Evolutionary conservation across 1,140 invertebrate genomes (phyloP).

Genomic region (Carcinoscorpius rotundicauda): DNA sequence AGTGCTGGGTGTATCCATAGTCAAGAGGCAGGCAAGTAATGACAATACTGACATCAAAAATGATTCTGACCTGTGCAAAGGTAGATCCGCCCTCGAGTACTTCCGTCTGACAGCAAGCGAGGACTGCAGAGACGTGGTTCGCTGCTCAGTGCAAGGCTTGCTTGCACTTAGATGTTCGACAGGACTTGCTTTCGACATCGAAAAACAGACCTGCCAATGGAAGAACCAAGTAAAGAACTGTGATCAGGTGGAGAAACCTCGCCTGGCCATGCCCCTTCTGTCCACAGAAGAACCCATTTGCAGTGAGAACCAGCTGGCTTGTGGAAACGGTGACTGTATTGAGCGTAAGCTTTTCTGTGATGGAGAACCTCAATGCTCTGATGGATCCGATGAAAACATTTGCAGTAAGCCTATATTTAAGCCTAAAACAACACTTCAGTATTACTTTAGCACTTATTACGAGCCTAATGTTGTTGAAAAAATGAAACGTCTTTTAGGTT

Average conservation of each 20-base stretch:
- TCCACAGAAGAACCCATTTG: conserved; percentile 86
- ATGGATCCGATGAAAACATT: conserved; percentile 81
- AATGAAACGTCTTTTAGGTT: too few species aligned
- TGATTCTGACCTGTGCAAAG: conserved; percentile 64
- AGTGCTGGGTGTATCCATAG: conserved; percentile 10
- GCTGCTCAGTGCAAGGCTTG: conserved; percentile 86
- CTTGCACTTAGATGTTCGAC: conserved; percentile 89
- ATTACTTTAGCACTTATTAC: neutral
- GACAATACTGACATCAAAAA: conserved; percentile 13
- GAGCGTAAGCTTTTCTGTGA: conserved; percentile 86
- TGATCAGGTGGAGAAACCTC: conserved; percentile 56
- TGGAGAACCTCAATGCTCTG: conserved; percentile 75
- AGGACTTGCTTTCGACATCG: conserved; percentile 80
- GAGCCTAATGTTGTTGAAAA: too few species aligned
- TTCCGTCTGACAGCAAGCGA: conserved; percentile 80
- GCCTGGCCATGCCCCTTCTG: conserved; percentile 73
- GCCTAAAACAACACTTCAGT: neutral
- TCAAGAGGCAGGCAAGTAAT: conserved; percentile 10
- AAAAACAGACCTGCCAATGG: conserved; percentile 93
- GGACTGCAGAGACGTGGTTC: conserved; percentile 87
- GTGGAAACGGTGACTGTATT: conserved; percentile 72
- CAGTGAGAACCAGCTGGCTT: conserved; percentile 67
- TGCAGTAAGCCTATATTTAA: conserved; percentile 56
- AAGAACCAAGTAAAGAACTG: conserved; percentile 88
- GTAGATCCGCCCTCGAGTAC: conserved; percentile 88